Percentiles rank a stretch among this genome's conserved stretches.
Evolutionary conservation across 2,113 vertebrate species (phyloP).

Genomic region (Boulengeromyrus knoepffleri): DNA sequence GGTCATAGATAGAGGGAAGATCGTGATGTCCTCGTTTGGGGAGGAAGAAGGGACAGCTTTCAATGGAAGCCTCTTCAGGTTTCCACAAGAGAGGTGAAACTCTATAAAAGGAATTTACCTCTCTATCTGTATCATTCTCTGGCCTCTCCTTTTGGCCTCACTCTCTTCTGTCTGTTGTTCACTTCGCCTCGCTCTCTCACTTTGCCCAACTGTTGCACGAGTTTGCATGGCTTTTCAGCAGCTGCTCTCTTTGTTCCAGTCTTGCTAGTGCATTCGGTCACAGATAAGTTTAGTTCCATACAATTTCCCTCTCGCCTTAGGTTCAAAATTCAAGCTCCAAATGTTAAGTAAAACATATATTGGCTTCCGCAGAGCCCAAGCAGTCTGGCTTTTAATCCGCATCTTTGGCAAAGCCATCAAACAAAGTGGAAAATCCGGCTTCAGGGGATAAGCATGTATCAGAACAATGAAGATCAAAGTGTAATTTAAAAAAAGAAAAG

Average conservation of each 20-base stretch:
- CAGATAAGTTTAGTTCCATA: not conserved
- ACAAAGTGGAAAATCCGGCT: not conserved
- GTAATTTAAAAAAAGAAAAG: not conserved
- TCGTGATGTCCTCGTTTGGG: not conserved
- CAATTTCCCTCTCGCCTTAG: not conserved
- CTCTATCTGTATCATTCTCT: not conserved
- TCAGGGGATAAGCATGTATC: not conserved
- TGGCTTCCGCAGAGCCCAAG: not conserved
- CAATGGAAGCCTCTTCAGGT: not conserved
- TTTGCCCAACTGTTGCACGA: not conserved
- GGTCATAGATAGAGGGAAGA: not conserved
- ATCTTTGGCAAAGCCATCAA: not conserved
- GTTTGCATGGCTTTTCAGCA: not conserved
- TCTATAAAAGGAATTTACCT: not conserved
- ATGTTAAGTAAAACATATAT: not conserved
- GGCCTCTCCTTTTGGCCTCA: not conserved
- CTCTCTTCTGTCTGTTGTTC: not conserved
- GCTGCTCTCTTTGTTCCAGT: not conserved
- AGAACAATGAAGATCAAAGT: not conserved
- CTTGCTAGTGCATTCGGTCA: constrained; percentile 6
- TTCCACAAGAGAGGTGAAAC: not conserved
- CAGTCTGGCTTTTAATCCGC: not conserved
- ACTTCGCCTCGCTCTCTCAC: not conserved
- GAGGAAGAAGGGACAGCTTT: not conserved
- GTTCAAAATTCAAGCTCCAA: not conserved